Evolutionary conservation across 2,888 invertebrate genomes (phyloP), one percentile per base, ranked within the genome.

Genomic region (Stomorhina lunata): DNA sequence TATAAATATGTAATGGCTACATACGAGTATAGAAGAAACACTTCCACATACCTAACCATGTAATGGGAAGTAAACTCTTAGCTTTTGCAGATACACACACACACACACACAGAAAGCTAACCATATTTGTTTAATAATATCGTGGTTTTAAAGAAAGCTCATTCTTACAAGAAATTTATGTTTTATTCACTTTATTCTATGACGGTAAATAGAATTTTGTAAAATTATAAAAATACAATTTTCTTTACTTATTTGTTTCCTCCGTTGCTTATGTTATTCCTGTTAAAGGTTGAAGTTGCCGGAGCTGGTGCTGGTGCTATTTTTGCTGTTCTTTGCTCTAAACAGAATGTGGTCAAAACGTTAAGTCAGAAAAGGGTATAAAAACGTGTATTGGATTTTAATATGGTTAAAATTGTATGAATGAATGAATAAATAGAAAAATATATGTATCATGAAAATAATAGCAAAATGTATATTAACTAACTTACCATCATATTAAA

Each of bases 361-460:
- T 15, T 9, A 5, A 25, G n/a, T n/a, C 2, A 12, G 10, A 25
- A 29, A 55, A 65, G 22, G 17, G 17, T 50, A 22, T 59, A 61
- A 22, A 61, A 43, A 68, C 61, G 29, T 68, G 68, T 40, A 48
- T 17, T 9, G 32, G 15, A 61, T 69, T 43, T 77, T 50, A 61
- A 77, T 77, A n/a, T 61, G 61, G n/a, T 53, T 40, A 25, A 40
- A 77, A 68, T 29, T 43, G 22, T 15, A 32, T 61, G 25, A 12
- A 53, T 53, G 32, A 9, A 55, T 53, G 22, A 20, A 29, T 40
- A 17, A 68, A 55, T 40, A 55, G 37, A 55, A n/a, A 40, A 40
- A 53, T 55, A 68, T 40, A 2, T n/a, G 27, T 12, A n/a, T n/a
- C n/a, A n/a, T 63, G 48, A 10, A 22, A 15, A 29, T 34, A 20